Conservation (phyloP, 1,140 invertebrate genomes). For the Zaprionus kolodkinae region DNA sequence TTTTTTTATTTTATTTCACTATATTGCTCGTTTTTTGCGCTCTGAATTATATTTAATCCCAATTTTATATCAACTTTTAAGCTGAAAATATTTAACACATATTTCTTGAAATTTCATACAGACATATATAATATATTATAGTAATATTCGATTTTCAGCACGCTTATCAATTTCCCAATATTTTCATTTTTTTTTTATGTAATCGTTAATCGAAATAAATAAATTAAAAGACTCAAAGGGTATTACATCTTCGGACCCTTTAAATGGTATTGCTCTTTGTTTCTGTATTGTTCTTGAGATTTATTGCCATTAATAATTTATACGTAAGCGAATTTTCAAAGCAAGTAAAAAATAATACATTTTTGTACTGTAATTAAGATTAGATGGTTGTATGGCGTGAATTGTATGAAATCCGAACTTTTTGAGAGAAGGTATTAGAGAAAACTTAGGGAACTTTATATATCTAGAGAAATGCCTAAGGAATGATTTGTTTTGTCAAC, state of each 20-base stretch:
- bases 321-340: background rate
- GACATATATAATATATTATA: no score
- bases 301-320: background rate
- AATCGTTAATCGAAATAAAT: background rate
- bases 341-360: background rate
- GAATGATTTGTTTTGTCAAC: no score
- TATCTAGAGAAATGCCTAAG: background rate
- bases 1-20: constrained; percentile 14
- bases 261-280: background rate
- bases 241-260: background rate
- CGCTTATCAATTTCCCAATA: no score
- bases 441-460: background rate
- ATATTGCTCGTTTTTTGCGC: constrained; percentile 31
- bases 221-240: background rate
- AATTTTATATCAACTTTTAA: background rate
- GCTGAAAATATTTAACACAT: background rate
- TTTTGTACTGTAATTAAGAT: background rate
- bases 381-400: background rate
- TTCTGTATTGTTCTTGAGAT: background rate
- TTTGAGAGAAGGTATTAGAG: background rate
- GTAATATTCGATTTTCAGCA: no score
- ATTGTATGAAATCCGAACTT: background rate
- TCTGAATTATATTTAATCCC: constrained; percentile 11
- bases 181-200: no score
- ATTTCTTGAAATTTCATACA: background rate